A percentile compares a stretch with the other conserved stretches of the same genome.
These are phyloP conservation scores for Bombus breviceps DNA, from an alignment of 1,140 invertebrate genomes.

Conservation along the genomic window DNA sequence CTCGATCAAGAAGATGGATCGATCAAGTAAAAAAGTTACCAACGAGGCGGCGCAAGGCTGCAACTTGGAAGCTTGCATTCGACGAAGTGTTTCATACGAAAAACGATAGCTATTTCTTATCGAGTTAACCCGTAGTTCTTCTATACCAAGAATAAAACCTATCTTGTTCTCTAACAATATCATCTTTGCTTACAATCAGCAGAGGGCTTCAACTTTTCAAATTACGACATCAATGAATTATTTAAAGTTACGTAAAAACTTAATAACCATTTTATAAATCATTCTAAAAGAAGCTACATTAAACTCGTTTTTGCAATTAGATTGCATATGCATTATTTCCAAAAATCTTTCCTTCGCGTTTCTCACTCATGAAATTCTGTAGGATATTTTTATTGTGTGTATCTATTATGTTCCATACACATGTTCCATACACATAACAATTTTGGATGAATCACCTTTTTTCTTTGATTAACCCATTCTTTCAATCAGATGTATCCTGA, in stretches of 20 bases:
- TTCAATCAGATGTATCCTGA: too few species aligned
- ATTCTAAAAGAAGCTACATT: too few species aligned
- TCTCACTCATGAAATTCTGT: too few species aligned
- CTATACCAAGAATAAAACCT: background rate
- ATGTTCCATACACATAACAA: too few species aligned
- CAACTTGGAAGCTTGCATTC: slow-evolving; percentile 30
- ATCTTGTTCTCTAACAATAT: background rate
- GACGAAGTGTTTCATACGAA: slow-evolving; percentile 34
- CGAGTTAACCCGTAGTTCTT: background rate
- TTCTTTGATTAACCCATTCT: too few species aligned
- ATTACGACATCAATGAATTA: background rate
- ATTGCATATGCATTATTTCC: too few species aligned
- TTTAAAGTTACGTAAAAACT: background rate
- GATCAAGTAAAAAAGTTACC: slow-evolving; percentile 36
- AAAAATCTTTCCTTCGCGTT: too few species aligned
- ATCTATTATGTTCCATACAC: too few species aligned
- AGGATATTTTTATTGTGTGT: too few species aligned
- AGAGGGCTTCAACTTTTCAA: background rate
- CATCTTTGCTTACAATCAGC: background rate
- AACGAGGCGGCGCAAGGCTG: slow-evolving; percentile 16
- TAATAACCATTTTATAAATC: too few species aligned
- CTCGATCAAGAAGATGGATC: slow-evolving; percentile 26
- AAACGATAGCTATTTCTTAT: slow-evolving; percentile 50
- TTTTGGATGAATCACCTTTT: too few species aligned
- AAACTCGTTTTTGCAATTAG: too few species aligned